Base-by-base conservation (phyloP, 2,888 invertebrate species). In the Thecocarcelia acutangulata region DNA sequence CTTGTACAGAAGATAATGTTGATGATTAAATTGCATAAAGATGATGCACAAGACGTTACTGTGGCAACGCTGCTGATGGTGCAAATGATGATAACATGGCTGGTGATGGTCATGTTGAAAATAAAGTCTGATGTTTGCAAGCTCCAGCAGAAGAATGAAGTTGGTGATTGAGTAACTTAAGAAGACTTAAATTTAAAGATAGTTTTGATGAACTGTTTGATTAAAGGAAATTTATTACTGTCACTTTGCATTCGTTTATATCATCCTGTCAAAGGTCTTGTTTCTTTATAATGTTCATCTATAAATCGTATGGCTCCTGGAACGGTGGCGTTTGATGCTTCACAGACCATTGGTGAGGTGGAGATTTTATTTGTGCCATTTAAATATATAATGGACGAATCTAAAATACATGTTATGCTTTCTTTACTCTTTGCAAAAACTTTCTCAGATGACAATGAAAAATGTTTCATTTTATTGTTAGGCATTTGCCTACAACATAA, bases 391-490 rank as follows among this genome's bases (percentile, higher is more conserved):
- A 46, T 50, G n/a, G 77, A 24, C 73, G 52, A 54, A 61, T 70
- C 79, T 15, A 72, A 64, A 13, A 61, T 28, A 44, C 79, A 82
- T 28, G 56, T 40, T 50, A 42, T 21, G 24, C 13, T 63, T 63
- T 84, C 84, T 83, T 80, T 85, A 74, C 84, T 86, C 85, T 87
- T 87, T 84, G 90, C 91, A 87, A 92, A 91, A 89, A 92, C 48
- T 64, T 19, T 92, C 85, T 90, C 91, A 40, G 91, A 89, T 48
- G 92, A 91, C 83, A 91, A 86, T 76, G 92, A 91, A 66, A 87
- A 84, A 84, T 86, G 85, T 87, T 91, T 91, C 40, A 46, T 61
- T 64, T 70, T 46, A 66, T 75, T 78, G 50, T 54, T 33, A 88
- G 86, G 21, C 46, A 70, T 61, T 75, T 78, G 78, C 37, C 61